These are phyloP conservation scores for Pelvicachromis taeniatus DNA, from an alignment of 2,113 vertebrate species.

Conservation along the genomic window DNA sequence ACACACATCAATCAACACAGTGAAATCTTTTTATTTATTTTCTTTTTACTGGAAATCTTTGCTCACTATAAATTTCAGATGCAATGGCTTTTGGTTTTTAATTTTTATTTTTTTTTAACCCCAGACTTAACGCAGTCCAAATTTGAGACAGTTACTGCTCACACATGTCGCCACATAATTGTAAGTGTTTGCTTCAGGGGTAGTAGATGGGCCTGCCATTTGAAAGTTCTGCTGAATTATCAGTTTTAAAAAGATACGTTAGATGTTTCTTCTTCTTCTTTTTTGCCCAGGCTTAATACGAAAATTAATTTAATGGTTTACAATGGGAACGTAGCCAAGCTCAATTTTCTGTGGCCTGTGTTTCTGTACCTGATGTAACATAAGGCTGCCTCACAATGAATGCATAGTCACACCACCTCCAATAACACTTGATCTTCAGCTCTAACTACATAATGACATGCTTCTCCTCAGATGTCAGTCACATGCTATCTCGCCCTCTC, in stretches of 20 bases:
- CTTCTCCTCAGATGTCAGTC: conserved; percentile 47
- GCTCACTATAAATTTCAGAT: not conserved
- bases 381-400: conserved; percentile 53
- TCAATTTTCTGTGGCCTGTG: conserved; percentile 42
- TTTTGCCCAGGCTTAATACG: conserved; percentile 17
- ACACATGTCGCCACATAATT: conserved; percentile 7
- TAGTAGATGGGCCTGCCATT: not conserved
- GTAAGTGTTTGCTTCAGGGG: not conserved
- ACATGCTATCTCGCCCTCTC: not conserved
- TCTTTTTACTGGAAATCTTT: not conserved
- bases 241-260: not conserved
- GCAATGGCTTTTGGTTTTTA: not conserved
- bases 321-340: conserved; percentile 44
- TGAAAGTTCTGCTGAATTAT: conserved; percentile 6
- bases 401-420: conserved; percentile 67
- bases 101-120: not conserved
- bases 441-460: conserved; percentile 57
- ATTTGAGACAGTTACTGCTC: not conserved
- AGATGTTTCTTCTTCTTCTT: not conserved
- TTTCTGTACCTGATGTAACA: conserved; percentile 41
- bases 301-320: conserved; percentile 41
- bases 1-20: not conserved
- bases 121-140: not conserved
- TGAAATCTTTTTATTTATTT: not conserved
- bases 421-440: conserved; percentile 53